Evolutionary conservation across 2,797 vertebrate species (phyloP).

Genomic region (Uromys caudimaculatus): DNA sequence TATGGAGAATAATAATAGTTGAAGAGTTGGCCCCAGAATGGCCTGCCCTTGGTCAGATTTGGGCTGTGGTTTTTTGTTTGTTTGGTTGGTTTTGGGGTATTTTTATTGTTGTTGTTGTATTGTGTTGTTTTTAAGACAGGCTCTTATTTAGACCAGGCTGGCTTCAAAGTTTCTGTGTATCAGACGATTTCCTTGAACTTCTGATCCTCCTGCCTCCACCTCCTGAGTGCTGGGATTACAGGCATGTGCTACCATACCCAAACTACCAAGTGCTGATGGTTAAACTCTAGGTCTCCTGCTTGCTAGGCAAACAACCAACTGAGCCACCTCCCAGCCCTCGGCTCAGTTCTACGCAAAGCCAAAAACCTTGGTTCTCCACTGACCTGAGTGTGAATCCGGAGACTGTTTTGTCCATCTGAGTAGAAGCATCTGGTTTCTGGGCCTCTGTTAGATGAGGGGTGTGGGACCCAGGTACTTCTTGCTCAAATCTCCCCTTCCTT

Average conservation of each 20-base stretch:
- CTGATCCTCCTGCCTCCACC: neutral
- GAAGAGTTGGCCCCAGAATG: neutral
- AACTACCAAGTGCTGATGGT: neutral
- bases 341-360: neutral
- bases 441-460: neutral
- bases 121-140: neutral
- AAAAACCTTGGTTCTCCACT: neutral
- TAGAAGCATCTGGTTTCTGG: neutral
- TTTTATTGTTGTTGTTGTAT: neutral
- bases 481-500: neutral
- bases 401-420: neutral
- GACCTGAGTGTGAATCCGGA: neutral
- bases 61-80: too few species aligned
- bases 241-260: neutral
- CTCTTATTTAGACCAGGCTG: neutral
- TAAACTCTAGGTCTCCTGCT: neutral
- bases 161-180: neutral
- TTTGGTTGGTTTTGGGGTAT: too few species aligned
- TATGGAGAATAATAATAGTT: neutral
- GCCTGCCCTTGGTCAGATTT: neutral
- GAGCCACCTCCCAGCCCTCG: neutral
- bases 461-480: neutral
- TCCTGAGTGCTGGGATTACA: neutral
- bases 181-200: neutral
- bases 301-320: neutral